A percentile compares a stretch with the other conserved stretches of the same genome.
Evolutionary conservation across 2,113 vertebrate genomes (phyloP).

Genomic region (Dipodomys merriami): DNA sequence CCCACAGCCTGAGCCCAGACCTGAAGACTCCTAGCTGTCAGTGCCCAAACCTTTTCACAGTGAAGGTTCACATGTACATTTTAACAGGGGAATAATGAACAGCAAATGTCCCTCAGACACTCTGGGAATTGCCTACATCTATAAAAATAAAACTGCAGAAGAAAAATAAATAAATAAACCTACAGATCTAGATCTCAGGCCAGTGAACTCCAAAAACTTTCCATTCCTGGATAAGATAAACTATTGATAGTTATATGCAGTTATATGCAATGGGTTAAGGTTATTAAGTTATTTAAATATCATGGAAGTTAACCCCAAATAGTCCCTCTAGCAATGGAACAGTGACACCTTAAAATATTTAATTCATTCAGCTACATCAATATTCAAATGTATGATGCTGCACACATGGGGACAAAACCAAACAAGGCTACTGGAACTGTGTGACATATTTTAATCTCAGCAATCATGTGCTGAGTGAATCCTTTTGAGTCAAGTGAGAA

Average conservation of each 20-base stretch:
- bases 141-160: background rate
- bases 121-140: background rate
- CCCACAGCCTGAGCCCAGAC: too few species aligned
- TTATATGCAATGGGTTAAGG: background rate
- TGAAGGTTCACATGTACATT: background rate
- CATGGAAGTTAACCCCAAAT: slow-evolving; percentile 7
- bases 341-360: background rate
- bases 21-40: background rate
- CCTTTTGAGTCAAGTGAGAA: background rate
- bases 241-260: background rate
- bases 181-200: background rate
- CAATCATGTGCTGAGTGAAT: background rate
- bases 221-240: slow-evolving; percentile 1
- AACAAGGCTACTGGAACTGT: background rate
- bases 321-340: background rate
- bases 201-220: background rate
- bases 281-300: slow-evolving; percentile 18
- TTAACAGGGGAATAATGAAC: background rate
- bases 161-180: background rate
- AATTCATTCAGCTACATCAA: background rate
- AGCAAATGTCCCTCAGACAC: too few species aligned
- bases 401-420: background rate
- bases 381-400: slow-evolving; percentile 27
- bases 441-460: slow-evolving; percentile 27
- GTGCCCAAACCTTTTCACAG: background rate